A percentile compares a stretch with the other conserved stretches of the same genome.
phyloP scores from a whole-genome alignment of 2,797 vertebrate species.

The Coregonus sp. region DNA sequence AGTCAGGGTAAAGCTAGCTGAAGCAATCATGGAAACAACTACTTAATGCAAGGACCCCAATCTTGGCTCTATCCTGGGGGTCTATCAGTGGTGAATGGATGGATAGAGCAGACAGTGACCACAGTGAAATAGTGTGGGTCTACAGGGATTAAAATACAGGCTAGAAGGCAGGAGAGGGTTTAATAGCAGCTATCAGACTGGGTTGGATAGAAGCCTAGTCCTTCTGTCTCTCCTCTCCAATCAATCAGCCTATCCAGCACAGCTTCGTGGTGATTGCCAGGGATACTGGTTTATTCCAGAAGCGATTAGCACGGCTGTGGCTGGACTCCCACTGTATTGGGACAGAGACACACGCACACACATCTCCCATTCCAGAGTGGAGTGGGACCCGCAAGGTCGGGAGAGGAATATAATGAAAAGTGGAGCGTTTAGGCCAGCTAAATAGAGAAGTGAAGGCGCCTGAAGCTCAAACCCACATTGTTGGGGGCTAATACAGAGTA shows the following conservation, averaged over 20 bases:
- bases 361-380: conserved; percentile 10
- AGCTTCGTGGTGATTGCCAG: conserved; percentile 49
- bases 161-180: conserved; percentile 41
- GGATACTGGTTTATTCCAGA: conserved; percentile 61
- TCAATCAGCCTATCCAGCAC: conserved; percentile 57
- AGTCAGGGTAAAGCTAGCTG: background rate
- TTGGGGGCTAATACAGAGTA: background rate
- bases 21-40: conserved; percentile 35
- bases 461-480: background rate
- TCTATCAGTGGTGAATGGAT: conserved; percentile 41
- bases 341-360: conserved; percentile 19
- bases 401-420: conserved; percentile 12
- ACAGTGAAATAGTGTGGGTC: conserved; percentile 52
- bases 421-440: background rate
- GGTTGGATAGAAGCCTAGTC: conserved; percentile 62
- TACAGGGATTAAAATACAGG: conserved; percentile 37
- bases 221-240: conserved; percentile 59
- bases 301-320: conserved; percentile 53
- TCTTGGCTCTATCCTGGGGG: conserved; percentile 25
- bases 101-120: conserved; percentile 42
- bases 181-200: conserved; percentile 18
- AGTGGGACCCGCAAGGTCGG: conserved; percentile 7
- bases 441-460: conserved; percentile 3
- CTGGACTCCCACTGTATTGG: conserved; percentile 39
- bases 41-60: conserved; percentile 50